Evolutionary conservation across 2,797 vertebrate species (phyloP), one percentile per base, ranked within the genome.

Genomic region (Propithecus deckenii): DNA sequence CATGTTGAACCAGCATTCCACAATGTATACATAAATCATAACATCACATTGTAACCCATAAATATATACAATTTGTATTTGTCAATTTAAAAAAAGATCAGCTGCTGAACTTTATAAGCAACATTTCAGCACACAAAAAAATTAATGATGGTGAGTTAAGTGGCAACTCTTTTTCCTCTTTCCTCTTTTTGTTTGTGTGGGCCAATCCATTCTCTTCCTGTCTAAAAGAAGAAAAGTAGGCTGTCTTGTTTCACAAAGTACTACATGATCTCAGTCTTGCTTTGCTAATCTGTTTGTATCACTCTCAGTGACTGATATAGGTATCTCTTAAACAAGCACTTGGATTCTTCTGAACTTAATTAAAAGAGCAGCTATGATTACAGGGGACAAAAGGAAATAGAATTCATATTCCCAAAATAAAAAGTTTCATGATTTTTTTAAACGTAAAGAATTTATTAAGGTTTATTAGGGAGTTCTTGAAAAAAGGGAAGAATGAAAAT

Each of bases 391-490:
- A 30, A 32, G 92, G 96, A 94, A 97, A 93, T 13, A 11, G 1
- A 89, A 76, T 91, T 57, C 41, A 20, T 1, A 0, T 92, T 97
- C 81, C 95, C 95, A 94, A 74, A 96, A 95, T 87, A 18, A 87
- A 97, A 92, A 1, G 76, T 46, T 76, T 93, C 76, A 72, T 93
- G 67, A 92, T 85, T 88, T 48, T 22, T 93, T 75, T 87, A 57
- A 67, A 94, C 88, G 67, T 95, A 96, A 65, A 91, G 22, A 30
- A 96, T 90, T 94, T 94, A 92, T 95, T 92, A 94, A 89, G 57
- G 35, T 28, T 93, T 95, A 87, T 91, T 87, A 69, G 22, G 32
- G 63, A 87, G 38, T 43, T 90, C 63, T 95, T 84, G 4, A 38
- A 57, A 52, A 28, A 9, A 28, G 20, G 28, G 13, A 38, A 22